Evolutionary conservation across 1,140 invertebrate genomes (phyloP), one percentile per base, ranked within the genome.

Genomic region (Cotesia chilonis): DNA sequence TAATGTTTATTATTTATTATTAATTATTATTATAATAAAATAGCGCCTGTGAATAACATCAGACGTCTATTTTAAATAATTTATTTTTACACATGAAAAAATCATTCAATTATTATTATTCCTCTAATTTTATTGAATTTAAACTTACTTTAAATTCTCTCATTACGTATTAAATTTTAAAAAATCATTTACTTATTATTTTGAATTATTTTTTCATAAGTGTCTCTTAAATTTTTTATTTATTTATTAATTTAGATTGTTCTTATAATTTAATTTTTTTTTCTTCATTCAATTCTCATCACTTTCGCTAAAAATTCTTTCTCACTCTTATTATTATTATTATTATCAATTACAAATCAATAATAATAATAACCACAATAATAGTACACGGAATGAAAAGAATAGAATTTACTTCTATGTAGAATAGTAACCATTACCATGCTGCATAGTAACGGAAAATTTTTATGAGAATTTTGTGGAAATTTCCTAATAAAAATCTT

Each of bases 241-340:
- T 12, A 35, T 35, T 36, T 54, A 52, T 20, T 57, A 12, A 47
- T 59, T 59, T 59, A 59, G 20, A 59, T 20, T 59, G 55, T 20
- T 59, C 14, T 59, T 55, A 20, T 59, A 20, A 41, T 28, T n/a
- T 51, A 51, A 7, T 35, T 28, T 64, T 70, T 55, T 66, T 41
- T 61, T 61, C 57, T n/a, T 36, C 64, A 37, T 60, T 71, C 35
- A 69, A 38, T 61, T 60, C 41, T 66, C 36, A 10, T 68, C 72
- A 65, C 55, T 67, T 37, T 64, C 54, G 47, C 38, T 38, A 61
- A 17, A 28, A n/a, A 35, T 61, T 72, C 54, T 54, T 74, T 69
- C 51, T 67, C 28, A 52, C 37, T 47, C 47, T 75, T 73, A 70
- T 47, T 14, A 14, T 75, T 75, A 14, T 75, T 75, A 75, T 47